Conservation (phyloP, 2,797 vertebrate genomes). For the Pseudomugil gertrudae region DNA sequence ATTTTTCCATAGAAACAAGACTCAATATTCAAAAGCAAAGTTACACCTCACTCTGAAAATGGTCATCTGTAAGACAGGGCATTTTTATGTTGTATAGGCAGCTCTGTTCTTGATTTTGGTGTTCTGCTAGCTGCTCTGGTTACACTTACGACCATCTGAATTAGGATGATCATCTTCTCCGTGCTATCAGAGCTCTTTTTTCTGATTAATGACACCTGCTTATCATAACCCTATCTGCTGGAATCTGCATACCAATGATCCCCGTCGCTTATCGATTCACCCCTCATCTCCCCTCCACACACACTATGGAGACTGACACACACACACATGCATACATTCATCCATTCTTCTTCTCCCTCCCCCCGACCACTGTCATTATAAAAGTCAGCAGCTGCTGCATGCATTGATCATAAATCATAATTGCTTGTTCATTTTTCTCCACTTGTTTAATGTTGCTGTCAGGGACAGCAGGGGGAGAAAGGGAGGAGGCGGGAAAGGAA, state of each 20-base stretch:
- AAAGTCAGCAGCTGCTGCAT: constrained; percentile 80
- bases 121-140: constrained; percentile 12
- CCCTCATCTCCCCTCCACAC: constrained; percentile 58
- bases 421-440: constrained; percentile 83
- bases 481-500: constrained; percentile 33
- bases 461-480: constrained; percentile 47
- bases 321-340: constrained; percentile 18
- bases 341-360: constrained; percentile 35
- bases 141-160: constrained; percentile 27
- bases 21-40: background rate
- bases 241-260: constrained; percentile 85
- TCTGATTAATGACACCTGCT: constrained; percentile 84
- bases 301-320: constrained; percentile 47
- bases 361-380: constrained; percentile 79
- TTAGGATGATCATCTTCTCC: constrained; percentile 39
- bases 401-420: constrained; percentile 87
- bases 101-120: constrained; percentile 13
- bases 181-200: constrained; percentile 49
- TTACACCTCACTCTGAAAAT: background rate
- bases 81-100: constrained; percentile 14
- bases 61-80: background rate
- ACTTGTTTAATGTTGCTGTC: constrained; percentile 84
- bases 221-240: constrained; percentile 82
- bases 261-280: constrained; percentile 78
- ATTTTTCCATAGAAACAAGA: background rate